Conservation (phyloP, 2,113 vertebrate genomes). For the Cnemophilus loriae region DNA sequence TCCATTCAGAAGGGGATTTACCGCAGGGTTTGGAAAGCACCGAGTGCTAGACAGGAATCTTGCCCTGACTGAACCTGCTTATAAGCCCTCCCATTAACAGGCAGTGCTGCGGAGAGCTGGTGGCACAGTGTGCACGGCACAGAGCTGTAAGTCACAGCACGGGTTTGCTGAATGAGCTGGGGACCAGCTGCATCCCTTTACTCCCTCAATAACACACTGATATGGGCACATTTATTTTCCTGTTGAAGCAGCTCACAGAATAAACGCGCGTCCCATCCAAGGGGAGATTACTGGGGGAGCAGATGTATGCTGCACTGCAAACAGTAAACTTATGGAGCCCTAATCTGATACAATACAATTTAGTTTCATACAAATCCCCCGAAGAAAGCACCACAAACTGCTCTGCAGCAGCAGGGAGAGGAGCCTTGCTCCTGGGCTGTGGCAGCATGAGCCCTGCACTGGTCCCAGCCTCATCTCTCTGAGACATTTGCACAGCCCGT, state of each 20-base stretch:
- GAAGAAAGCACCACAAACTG: neutral
- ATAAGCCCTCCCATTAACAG: constrained; percentile 14
- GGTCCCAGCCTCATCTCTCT: neutral
- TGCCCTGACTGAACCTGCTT: constrained; percentile 42
- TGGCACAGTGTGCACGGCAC: neutral
- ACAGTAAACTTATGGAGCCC: constrained; percentile 44
- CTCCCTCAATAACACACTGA: constrained; percentile 54
- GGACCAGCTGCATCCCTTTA: constrained; percentile 66
- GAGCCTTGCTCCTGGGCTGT: neutral
- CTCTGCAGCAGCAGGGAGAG: neutral
- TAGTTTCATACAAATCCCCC: constrained; percentile 30
- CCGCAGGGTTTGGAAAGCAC: constrained; percentile 41
- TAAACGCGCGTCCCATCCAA: constrained; percentile 1
- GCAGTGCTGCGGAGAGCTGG: neutral
- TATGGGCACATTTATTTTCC: constrained; percentile 59
- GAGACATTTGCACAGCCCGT: neutral
- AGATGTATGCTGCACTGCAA: constrained; percentile 49
- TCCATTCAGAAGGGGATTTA: constrained; percentile 65
- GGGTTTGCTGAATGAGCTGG: constrained; percentile 57
- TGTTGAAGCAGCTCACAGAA: constrained; percentile 42
- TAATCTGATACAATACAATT: constrained; percentile 33
- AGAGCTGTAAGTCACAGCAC: constrained; percentile 47
- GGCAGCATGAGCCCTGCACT: neutral
- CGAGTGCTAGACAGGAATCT: constrained; percentile 33
- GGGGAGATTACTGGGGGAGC: constrained; percentile 37